Conservation (phyloP, 2,797 vertebrate species). For the Melanotaenia pygmaea region DNA sequence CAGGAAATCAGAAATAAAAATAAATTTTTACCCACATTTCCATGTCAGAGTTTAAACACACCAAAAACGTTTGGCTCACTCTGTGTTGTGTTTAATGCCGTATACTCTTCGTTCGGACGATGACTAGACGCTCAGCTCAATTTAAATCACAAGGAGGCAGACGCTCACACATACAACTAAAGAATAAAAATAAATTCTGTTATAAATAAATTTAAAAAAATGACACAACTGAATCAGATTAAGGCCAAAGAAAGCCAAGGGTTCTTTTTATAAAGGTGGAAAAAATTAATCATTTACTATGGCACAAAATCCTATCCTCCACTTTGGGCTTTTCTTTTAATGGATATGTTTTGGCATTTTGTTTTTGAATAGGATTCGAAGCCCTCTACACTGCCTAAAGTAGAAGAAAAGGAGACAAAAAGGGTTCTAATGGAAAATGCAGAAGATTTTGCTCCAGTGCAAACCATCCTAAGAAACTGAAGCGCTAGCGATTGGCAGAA, state of each 20-base stretch:
- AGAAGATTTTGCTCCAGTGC: conserved; percentile 84
- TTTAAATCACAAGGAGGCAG: conserved; percentile 54
- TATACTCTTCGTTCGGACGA: conserved; percentile 12
- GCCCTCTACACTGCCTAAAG: conserved; percentile 55
- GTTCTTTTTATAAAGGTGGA: conserved; percentile 55
- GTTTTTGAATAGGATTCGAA: conserved; percentile 64
- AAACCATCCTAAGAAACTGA: conserved; percentile 49
- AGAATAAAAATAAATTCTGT: not conserved
- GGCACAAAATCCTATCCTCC: conserved; percentile 81
- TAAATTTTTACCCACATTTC: not conserved
- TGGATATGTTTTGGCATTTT: conserved; percentile 77
- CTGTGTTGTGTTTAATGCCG: conserved; percentile 15
- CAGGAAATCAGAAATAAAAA: conserved; percentile 19
- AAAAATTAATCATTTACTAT: conserved; percentile 77
- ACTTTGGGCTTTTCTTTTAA: conserved; percentile 52
- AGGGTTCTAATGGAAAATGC: conserved; percentile 34
- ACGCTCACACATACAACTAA: conserved; percentile 25
- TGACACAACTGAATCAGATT: conserved; percentile 60
- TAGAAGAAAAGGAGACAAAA: conserved; percentile 40
- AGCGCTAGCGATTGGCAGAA: conserved; percentile 18
- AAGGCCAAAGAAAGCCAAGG: conserved; percentile 61
- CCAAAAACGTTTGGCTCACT: conserved; percentile 15
- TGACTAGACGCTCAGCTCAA: conserved; percentile 35
- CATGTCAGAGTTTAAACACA: conserved; percentile 11
- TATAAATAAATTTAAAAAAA: conserved; percentile 17